Evolutionary conservation across 2,797 vertebrate genomes (phyloP).

Genomic region (Dallia pectoralis): DNA sequence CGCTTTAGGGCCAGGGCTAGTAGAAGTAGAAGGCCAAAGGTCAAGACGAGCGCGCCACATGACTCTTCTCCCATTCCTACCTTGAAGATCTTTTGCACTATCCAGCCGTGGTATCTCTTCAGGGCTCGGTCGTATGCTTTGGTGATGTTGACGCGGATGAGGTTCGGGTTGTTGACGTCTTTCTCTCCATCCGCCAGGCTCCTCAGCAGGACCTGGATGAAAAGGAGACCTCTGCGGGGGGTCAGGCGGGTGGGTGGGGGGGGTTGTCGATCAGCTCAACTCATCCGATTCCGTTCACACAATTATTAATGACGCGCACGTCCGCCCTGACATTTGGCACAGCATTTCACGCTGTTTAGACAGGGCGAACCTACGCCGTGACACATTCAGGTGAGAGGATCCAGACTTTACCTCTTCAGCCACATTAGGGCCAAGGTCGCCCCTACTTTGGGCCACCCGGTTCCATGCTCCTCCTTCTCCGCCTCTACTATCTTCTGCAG

Average conservation of each 20-base stretch:
- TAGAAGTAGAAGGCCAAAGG: not conserved
- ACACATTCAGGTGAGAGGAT: not conserved
- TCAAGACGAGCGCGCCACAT: not conserved
- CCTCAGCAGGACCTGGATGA: constrained; percentile 92
- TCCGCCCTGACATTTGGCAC: not conserved
- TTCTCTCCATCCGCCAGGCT: constrained; percentile 89
- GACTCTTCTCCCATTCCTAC: constrained; percentile 64
- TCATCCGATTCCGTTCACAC: not conserved
- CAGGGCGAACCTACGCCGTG: constrained; percentile 7
- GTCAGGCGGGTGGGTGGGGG: no score
- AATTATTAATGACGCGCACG: not conserved
- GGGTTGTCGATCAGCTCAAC: not conserved
- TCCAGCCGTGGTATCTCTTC: constrained; percentile 91
- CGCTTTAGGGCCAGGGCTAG: not conserved
- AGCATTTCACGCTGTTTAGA: not conserved
- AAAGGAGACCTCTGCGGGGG: constrained; percentile 87
- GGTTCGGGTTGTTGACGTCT: constrained; percentile 89
- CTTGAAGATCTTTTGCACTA: constrained; percentile 89
- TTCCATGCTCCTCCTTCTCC: constrained; percentile 80
- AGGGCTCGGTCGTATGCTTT: constrained; percentile 93
- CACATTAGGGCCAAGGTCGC: constrained; percentile 93
- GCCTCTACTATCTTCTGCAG: constrained; percentile 87
- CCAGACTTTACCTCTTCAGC: constrained; percentile 88
- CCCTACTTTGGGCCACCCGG: constrained; percentile 88
- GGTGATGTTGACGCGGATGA: constrained; percentile 85